A percentile compares a stretch with the other conserved stretches of the same genome.
Evolutionary conservation across 2,888 invertebrate species (phyloP).

Genomic region (Ornithoptera alexandrae): DNA sequence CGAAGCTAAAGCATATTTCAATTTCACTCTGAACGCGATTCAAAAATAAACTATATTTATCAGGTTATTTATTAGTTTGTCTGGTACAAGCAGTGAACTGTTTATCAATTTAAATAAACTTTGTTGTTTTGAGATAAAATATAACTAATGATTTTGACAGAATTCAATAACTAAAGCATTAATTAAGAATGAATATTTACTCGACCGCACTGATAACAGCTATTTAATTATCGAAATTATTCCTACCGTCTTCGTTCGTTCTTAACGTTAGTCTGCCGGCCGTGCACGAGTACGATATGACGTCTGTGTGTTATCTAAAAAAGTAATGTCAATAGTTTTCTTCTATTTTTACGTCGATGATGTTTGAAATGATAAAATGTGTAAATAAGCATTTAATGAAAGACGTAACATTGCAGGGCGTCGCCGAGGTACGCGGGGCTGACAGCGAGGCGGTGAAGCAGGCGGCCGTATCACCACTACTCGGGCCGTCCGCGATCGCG

Average conservation of each 20-base stretch:
- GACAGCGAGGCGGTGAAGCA: constrained; percentile 54
- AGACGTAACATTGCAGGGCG: constrained; percentile 61
- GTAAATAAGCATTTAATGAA: constrained; percentile 31
- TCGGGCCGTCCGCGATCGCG: constrained; percentile 66
- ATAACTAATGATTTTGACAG: constrained; percentile 27
- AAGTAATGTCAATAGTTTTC: constrained; percentile 24
- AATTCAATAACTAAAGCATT: constrained; percentile 21
- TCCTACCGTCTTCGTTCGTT: constrained; percentile 9
- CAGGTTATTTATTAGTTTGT: constrained; percentile 7
- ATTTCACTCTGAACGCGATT: neutral
- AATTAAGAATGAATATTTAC: constrained; percentile 29
- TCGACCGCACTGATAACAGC: constrained; percentile 20
- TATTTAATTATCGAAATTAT: constrained; percentile 24
- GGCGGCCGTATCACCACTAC: constrained; percentile 65
- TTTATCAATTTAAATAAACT: constrained; percentile 16
- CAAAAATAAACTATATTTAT: constrained; percentile 3
- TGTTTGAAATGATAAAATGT: constrained; percentile 26
- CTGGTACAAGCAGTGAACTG: neutral
- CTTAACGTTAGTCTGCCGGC: constrained; percentile 19
- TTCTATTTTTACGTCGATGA: constrained; percentile 28
- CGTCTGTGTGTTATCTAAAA: constrained; percentile 22
- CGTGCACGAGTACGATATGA: constrained; percentile 22
- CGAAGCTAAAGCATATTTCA: neutral
- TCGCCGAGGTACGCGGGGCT: constrained; percentile 72
- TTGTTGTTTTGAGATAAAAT: constrained; percentile 11